A percentile compares a stretch with the other conserved stretches of the same genome.
Conservation (phyloP, 2,888 invertebrate species). For the Parnassius smintheus region DNA sequence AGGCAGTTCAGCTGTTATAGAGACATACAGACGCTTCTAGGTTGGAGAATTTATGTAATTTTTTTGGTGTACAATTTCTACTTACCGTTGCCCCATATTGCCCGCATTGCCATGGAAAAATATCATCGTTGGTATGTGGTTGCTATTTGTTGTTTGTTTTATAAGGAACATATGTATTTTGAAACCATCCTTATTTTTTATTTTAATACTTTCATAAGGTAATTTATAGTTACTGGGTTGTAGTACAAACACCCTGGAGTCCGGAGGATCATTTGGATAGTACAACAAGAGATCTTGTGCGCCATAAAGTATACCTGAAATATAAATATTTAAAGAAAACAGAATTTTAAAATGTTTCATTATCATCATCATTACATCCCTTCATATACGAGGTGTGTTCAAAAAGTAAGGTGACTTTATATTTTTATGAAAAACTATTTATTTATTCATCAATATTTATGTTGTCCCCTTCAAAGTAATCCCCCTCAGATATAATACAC, state of each 20-base stretch:
- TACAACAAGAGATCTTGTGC: slow-evolving; percentile 93
- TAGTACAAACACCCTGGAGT: slow-evolving; percentile 93
- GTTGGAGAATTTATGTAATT: too few species aligned
- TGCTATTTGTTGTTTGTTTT: slow-evolving; percentile 85
- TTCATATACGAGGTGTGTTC: too few species aligned
- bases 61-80: neutral
- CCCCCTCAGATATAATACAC: too few species aligned
- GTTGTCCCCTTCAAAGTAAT: too few species aligned
- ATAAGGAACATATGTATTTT: slow-evolving; percentile 91
- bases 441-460: too few species aligned
- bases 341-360: neutral
- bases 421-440: too few species aligned
- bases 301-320: slow-evolving; percentile 89
- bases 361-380: too few species aligned
- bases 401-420: too few species aligned
- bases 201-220: slow-evolving; percentile 91
- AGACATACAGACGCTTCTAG: neutral
- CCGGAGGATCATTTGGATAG: slow-evolving; percentile 93
- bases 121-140: slow-evolving; percentile 89
- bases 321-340: slow-evolving; percentile 3
- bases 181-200: slow-evolving; percentile 85
- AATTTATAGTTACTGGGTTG: slow-evolving; percentile 92
- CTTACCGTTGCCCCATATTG: slow-evolving; percentile 94
- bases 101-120: slow-evolving; percentile 98
- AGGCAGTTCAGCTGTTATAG: neutral